These are phyloP conservation scores for pig (Sus scrofa) DNA, from an alignment of 2,113 vertebrate species.

Conservation along the genomic window DNA sequence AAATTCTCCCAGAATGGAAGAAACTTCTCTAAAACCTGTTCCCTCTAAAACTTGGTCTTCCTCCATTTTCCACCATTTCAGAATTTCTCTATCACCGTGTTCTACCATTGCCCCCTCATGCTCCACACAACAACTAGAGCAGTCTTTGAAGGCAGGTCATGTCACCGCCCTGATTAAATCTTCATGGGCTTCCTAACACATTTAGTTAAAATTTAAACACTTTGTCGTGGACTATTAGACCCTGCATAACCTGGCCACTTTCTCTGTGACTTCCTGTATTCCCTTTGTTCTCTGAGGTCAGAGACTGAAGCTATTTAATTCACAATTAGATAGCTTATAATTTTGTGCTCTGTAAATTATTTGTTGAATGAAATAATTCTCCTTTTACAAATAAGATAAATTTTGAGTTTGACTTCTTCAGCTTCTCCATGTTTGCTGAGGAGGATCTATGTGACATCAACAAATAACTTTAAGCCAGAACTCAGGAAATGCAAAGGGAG, in stretches of 20 bases:
- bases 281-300: not conserved
- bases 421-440: not conserved
- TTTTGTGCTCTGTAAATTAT: not conserved
- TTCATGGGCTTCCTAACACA: not conserved
- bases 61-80: not conserved
- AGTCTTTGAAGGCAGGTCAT: not conserved
- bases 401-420: not conserved
- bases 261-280: not conserved
- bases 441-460: not conserved
- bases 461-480: not conserved
- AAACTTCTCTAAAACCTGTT: not conserved
- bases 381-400: slow-evolving; percentile 2
- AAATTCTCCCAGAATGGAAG: not conserved
- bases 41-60: not conserved
- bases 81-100: not conserved
- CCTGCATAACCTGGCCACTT: not conserved
- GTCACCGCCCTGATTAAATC: not conserved
- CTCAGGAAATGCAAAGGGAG: rapidly evolving
- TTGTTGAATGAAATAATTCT: not conserved
- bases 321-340: too few species aligned
- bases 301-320: not conserved
- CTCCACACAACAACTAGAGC: not conserved
- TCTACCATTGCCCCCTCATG: not conserved
- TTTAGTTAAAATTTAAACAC: slow-evolving; percentile 22
- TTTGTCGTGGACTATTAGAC: not conserved